These are phyloP conservation scores for Cacatua alba DNA, from an alignment of 2,113 vertebrate genomes.

Conservation along the genomic window DNA sequence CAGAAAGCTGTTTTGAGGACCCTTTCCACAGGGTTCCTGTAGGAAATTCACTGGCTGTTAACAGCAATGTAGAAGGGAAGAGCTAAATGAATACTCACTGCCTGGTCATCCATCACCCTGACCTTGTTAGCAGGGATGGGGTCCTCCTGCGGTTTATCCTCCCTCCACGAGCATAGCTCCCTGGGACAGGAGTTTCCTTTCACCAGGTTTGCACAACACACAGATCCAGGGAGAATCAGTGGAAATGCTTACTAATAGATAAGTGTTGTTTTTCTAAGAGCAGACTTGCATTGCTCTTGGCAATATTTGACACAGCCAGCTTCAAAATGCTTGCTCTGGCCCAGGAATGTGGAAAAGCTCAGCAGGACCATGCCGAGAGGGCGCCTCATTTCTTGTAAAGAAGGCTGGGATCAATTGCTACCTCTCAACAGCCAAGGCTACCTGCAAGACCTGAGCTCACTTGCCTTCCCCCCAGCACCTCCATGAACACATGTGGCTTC, in stretches of 20 bases:
- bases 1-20: slow-evolving; percentile 39
- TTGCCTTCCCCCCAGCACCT: neutral
- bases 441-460: neutral
- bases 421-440: neutral
- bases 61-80: slow-evolving; percentile 5
- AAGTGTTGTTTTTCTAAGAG: neutral
- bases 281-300: neutral
- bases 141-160: neutral
- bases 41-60: neutral
- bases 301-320: neutral
- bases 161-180: neutral
- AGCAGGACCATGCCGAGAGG: rapidly evolving
- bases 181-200: neutral
- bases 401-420: neutral
- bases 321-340: neutral
- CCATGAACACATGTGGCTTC: neutral
- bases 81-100: neutral
- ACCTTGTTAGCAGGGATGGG: neutral
- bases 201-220: neutral
- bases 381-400: neutral
- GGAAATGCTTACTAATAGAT: slow-evolving; percentile 28
- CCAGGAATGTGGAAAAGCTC: neutral
- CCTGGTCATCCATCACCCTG: neutral
- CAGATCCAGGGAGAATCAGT: neutral
- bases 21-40: neutral